A percentile compares a stretch with the other conserved stretches of the same genome.
phyloP scores from a whole-genome alignment of 2,888 invertebrate genomes.

The Clostera curtula region DNA sequence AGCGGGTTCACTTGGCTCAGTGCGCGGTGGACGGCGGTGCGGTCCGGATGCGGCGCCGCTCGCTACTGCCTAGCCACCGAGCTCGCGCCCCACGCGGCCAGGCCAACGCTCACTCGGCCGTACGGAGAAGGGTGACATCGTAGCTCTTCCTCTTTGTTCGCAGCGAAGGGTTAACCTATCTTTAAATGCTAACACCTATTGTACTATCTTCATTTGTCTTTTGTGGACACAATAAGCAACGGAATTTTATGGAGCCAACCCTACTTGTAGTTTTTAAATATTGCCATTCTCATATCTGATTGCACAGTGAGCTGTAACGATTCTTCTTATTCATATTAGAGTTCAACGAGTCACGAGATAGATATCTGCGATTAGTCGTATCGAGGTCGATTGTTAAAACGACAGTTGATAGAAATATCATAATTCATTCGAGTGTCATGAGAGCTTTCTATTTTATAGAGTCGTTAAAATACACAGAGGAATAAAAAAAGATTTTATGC shows the following conservation, averaged over 20 bases:
- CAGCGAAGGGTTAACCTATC: conserved; percentile 50
- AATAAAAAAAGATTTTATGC: conserved; percentile 1
- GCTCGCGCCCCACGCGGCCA: conserved; percentile 40
- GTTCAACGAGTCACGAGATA: conserved; percentile 18
- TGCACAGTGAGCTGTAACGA: conserved; percentile 1
- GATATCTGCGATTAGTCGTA: conserved; percentile 7
- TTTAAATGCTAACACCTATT: conserved; percentile 31
- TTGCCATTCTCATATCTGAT: neutral
- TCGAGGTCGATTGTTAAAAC: conserved; percentile 17
- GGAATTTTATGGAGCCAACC: neutral
- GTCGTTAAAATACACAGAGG: conserved; percentile 9
- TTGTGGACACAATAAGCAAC: conserved; percentile 5
- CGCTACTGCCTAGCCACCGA: conserved; percentile 55
- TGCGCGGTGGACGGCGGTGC: conserved; percentile 54
- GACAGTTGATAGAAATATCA: conserved; percentile 14
- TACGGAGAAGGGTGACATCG: conserved; percentile 66
- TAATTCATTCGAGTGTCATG: conserved; percentile 14
- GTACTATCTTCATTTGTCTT: conserved; percentile 25
- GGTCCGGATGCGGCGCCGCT: conserved; percentile 62
- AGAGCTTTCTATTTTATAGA: conserved; percentile 11
- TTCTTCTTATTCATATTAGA: conserved; percentile 13
- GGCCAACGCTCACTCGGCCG: conserved; percentile 38
- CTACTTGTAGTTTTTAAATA: too few species aligned
- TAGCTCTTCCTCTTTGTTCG: conserved; percentile 55
- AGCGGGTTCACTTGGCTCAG: conserved; percentile 20